Evolutionary conservation across 35 echinoderm and acorn worm species (phyloP), one percentile per base, ranked within the genome.

Genomic region (Nesometra sesokonis): DNA sequence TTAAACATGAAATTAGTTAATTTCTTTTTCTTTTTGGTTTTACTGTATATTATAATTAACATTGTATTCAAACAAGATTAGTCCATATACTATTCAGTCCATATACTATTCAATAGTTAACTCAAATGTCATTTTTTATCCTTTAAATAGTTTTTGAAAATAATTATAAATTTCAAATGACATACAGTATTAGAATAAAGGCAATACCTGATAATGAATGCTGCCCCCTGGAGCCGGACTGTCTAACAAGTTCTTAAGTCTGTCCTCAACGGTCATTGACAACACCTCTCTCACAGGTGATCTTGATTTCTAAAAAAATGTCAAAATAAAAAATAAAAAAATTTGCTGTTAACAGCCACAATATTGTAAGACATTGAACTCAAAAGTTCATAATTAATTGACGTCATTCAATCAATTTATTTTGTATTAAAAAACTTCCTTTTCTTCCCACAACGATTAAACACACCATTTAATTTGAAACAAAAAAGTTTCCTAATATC

Each of bases 241-340:
- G 35, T 99, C 93, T 29, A 99, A 89, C 19, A 99, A 87, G 76
- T 77, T 94, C 82, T 99, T 94, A 32, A 99, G 78, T 21, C 88
- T 94, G 32, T 99, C 96, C 31, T 99, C 96, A 0, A 99, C 96
- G 23, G 96, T 91, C 37, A 90, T 77, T 27, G 92, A 89, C 30
- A 91, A 78, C 7, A 78, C 79, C 43, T 89, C 89, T 84, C 93
- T 86, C 77, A 87, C 38, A 19, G 86, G 91, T 79, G 78, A 89
- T 33, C 78, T 81, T 0, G 35, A 34, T 78, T 86, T 82, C 91
- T 93, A 39, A 13, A 52, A 57, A 52, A 47, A 31, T 2, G 17
- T 83, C 83, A 76, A 40, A 5, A 83, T 35, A 34, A n/a, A 84
- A 32, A 11, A 32, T 2, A 37, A 38, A 17, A 3, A 84, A 46